Base-by-base conservation (phyloP, 1,140 invertebrate genomes). In the Pantala flavescens region DNA sequence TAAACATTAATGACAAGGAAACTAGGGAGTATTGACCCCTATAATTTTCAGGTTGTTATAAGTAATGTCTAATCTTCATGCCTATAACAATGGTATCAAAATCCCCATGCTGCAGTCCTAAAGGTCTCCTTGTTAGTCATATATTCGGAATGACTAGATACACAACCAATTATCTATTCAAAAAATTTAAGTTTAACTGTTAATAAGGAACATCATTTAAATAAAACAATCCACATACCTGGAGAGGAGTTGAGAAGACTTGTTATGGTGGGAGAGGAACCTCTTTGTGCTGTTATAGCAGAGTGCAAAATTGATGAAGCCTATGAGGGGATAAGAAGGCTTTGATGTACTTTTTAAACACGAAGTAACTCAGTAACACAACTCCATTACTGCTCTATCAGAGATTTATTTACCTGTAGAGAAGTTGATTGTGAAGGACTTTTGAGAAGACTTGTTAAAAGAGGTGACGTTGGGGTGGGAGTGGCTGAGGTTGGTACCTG, bases 391-490 rank as follows among this genome's bases (percentile, higher is more conserved):
- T 5, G 28, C 28, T 36, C 2, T 36, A 36, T 36, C 9, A 5
- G 2, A 36, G 28, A 36, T 24, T 7, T 71, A 5, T 24, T 43
- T 16, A 76, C 74, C 75, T 77, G 77, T n/a, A 74, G 23, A 24
- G 76, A 43, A 23, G 77, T 49, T 12, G 74, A 71, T 72, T 78
- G 77, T 12, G 78, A 79, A 0, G 89, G 90, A n/a, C 89, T 92
- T 80, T 93, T 92, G 0, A 95, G 82, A 16, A 95, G 83, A 76
- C 91, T 93, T 7, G 93, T 93, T 28, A 95, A 82, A n/a, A 95
- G 81, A 0, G 93, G 92, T 0, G 93, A 93, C 43, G 84, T 82
- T 36, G 72, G 73, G 3, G 63, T 36, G 7, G 75, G 77, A 23
- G 70, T 74, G 21, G 73, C 43, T 75, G 49, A 63, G 14, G 49